Conservation (phyloP, 1,140 invertebrate species). For the Pectinophora gossypiella region DNA sequence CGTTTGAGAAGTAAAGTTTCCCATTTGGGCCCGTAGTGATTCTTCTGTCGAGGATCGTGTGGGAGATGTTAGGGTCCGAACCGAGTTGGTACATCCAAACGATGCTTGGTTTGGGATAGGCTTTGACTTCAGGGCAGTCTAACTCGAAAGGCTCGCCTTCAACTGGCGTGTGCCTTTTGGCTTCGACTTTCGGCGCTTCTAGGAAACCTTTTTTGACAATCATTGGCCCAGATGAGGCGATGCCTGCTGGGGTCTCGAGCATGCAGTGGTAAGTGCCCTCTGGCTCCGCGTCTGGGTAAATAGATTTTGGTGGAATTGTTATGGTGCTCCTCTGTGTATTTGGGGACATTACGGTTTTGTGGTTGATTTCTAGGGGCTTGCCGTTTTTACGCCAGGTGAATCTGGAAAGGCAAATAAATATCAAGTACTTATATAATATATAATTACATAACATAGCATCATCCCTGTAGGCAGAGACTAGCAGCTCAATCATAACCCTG, state of each 20-base stretch:
- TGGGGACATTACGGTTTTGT: too few species aligned
- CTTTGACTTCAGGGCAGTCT: constrained; percentile 30
- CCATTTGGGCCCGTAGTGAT: constrained; percentile 41
- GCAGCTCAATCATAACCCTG: too few species aligned
- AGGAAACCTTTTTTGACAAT: constrained; percentile 32
- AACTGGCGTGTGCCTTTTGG: constrained; percentile 31
- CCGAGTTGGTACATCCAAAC: constrained; percentile 32
- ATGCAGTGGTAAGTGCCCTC: constrained; percentile 43
- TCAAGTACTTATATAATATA: too few species aligned
- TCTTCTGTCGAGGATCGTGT: constrained; percentile 22
- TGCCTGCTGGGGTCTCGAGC: constrained; percentile 29
- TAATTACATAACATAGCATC: too few species aligned
- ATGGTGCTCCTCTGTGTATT: neutral
- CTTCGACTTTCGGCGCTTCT: constrained; percentile 4
- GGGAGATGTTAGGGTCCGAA: constrained; percentile 20
- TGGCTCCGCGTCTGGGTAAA: constrained; percentile 22
- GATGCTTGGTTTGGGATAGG: constrained; percentile 49
- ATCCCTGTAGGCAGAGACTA: too few species aligned
- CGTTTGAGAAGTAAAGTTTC: constrained; percentile 40
- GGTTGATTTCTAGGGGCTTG: neutral
- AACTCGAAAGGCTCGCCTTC: constrained; percentile 42
- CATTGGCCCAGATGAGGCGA: constrained; percentile 29
- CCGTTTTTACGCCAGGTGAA: neutral
- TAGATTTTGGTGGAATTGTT: constrained; percentile 38
- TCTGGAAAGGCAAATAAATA: neutral